Evolutionary conservation across 2,888 invertebrate genomes (phyloP), one percentile per base, ranked within the genome.

Genomic region (Drosophila buzzatii): DNA sequence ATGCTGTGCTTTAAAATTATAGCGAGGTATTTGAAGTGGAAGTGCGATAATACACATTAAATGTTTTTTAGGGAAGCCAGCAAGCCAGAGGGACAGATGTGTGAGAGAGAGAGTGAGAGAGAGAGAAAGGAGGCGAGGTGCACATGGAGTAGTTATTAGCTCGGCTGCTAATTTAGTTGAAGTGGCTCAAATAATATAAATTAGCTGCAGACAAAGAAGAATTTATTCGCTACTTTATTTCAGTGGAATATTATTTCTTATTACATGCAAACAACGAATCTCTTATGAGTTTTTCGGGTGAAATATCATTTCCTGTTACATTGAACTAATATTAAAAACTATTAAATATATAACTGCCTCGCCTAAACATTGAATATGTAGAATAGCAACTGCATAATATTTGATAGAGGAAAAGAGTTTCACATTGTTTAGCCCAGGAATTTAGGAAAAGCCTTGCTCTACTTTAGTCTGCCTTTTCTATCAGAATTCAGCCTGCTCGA

Each of bases 1-100:
- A 59, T 65, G 59, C 51, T 39, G 51, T 23, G 51, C 53, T 67
- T 62, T 31, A 51, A 56, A 68, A 49, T 68, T 41, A 65, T 45
- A 12, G n/a, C 10, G 16, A 62, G 39, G 23, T 9, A 67, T 41
- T 67, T 59, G 35, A 52, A 44, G 31, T 23, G 23, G 16, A 69
- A 62, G 68, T 73, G 68, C 45, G 55, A 60, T 42, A 62, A 35
- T 62, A 14, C 14, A 45, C 45, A 23, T 1, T 16, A 45, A 45
- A 45, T 14, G 23, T 3, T 23, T 33, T n/a, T 18, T 8, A 10
- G 12, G 8, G 7, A 3, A 4, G 14, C 23, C 8, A n/a, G 35
- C 10, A 3, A 4, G 14, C 23, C 4, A n/a, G 35, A 12, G 10
- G 23, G n/a, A 23, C 4, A 12, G 2, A 18, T 27, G 18, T 6